These are phyloP conservation scores for Drosophila truncata DNA, from an alignment of 1,140 invertebrate species.

Conservation along the genomic window DNA sequence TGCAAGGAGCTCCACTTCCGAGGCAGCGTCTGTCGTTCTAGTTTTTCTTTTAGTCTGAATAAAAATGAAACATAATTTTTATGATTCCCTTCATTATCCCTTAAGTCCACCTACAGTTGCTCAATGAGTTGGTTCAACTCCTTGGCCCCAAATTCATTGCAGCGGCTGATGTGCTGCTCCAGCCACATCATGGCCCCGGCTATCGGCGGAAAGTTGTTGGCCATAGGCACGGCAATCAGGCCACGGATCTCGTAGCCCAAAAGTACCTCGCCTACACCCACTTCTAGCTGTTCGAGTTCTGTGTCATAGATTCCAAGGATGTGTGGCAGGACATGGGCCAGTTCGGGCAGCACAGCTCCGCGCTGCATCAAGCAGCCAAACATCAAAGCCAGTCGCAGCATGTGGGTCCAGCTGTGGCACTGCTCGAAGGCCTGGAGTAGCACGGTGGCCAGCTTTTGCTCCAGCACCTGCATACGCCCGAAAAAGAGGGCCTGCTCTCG, in stretches of 20 bases:
- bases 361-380: conserved; percentile 70
- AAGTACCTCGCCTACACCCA: conserved; percentile 53
- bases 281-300: conserved; percentile 73
- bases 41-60: conserved; percentile 47
- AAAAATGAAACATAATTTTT: neutral
- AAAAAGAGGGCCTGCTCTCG: conserved; percentile 87
- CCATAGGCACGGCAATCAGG: conserved; percentile 84
- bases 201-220: conserved; percentile 89
- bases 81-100: neutral
- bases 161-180: conserved; percentile 86
- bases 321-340: conserved; percentile 67
- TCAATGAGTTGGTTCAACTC: conserved; percentile 60
- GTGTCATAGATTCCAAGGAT: conserved; percentile 64
- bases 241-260: conserved; percentile 65
- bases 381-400: conserved; percentile 85
- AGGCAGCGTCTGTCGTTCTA: conserved; percentile 37
- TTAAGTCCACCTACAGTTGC: conserved; percentile 50
- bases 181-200: conserved; percentile 90
- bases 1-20: conserved; percentile 49
- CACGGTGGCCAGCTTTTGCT: conserved; percentile 90
- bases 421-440: conserved; percentile 91
- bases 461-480: conserved; percentile 87
- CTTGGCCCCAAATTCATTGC: conserved; percentile 61
- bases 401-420: conserved; percentile 89
- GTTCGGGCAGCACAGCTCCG: conserved; percentile 58